Conservation (phyloP, 2,888 invertebrate species). For the Coelinius sp. region DNA sequence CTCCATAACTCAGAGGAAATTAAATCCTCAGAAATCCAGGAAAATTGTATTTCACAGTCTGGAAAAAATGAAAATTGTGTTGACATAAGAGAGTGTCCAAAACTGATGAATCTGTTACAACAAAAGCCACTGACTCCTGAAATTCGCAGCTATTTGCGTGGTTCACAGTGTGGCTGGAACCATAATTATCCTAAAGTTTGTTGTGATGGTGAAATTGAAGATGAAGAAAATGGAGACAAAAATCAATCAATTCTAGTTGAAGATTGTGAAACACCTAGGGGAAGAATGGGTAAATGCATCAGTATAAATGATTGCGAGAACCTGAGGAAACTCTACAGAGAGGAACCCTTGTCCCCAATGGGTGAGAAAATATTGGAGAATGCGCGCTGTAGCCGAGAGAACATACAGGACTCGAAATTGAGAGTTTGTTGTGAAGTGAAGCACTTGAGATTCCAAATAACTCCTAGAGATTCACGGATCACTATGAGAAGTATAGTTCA, state of each 20-base stretch:
- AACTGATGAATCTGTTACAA: slow-evolving; percentile 27
- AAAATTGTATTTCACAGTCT: slow-evolving; percentile 37
- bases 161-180: slow-evolving; percentile 70
- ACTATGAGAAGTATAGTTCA: neutral
- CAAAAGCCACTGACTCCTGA: slow-evolving; percentile 25
- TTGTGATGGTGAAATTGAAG: neutral
- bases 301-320: neutral
- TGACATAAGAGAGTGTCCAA: slow-evolving; percentile 40
- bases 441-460: neutral
- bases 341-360: neutral
- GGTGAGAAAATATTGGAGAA: neutral
- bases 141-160: slow-evolving; percentile 36
- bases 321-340: neutral
- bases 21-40: no score
- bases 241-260: neutral
- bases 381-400: neutral
- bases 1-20: no score
- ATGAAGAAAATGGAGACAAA: neutral
- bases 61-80: slow-evolving; percentile 38
- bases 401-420: neutral
- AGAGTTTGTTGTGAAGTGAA: neutral
- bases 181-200: slow-evolving; percentile 47
- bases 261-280: neutral
- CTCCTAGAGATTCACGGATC: neutral
- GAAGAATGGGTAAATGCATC: neutral